These are phyloP conservation scores for Sclerodermus sp. DNA, from an alignment of 2,888 invertebrate genomes.

Conservation along the genomic window DNA sequence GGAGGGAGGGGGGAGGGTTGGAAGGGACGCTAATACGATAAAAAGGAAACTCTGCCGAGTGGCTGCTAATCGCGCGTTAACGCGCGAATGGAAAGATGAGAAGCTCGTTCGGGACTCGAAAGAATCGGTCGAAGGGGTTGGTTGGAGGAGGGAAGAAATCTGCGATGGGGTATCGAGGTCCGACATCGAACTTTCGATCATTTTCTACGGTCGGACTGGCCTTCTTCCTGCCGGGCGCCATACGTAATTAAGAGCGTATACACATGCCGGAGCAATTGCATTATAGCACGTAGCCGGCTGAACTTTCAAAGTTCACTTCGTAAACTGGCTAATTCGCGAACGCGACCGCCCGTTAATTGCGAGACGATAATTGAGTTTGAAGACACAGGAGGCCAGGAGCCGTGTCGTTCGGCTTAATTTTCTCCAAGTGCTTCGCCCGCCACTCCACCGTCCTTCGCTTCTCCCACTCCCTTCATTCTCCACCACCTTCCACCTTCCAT, in stretches of 20 bases:
- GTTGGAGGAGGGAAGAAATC: too few relatives aligned
- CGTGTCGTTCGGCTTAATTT: constrained; percentile 24
- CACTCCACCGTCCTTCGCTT: background rate
- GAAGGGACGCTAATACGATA: too few relatives aligned
- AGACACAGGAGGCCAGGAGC: constrained; percentile 12
- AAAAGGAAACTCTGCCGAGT: too few relatives aligned
- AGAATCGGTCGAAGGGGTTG: too few relatives aligned
- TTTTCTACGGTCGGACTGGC: too few relatives aligned
- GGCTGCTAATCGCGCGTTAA: too few relatives aligned
- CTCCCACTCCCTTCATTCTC: too few relatives aligned
- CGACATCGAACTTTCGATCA: too few relatives aligned
- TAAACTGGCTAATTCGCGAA: constrained; percentile 35
- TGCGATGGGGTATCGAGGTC: too few relatives aligned
- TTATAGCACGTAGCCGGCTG: constrained; percentile 23
- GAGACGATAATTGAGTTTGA: constrained; percentile 38
- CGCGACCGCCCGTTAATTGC: constrained; percentile 32
- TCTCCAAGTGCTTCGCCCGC: constrained; percentile 4
- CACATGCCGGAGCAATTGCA: constrained; percentile 24
- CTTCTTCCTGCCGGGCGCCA: constrained; percentile 16
- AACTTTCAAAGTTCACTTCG: constrained; percentile 29
- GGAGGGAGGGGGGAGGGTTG: constrained; percentile 18
- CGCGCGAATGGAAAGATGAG: too few relatives aligned
- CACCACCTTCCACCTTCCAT: too few relatives aligned
- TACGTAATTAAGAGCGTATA: constrained; percentile 22
- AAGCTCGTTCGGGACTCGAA: too few relatives aligned